phyloP scores from a whole-genome alignment of 2,797 vertebrate species.

The Sternarchorhynchus goeldii region DNA sequence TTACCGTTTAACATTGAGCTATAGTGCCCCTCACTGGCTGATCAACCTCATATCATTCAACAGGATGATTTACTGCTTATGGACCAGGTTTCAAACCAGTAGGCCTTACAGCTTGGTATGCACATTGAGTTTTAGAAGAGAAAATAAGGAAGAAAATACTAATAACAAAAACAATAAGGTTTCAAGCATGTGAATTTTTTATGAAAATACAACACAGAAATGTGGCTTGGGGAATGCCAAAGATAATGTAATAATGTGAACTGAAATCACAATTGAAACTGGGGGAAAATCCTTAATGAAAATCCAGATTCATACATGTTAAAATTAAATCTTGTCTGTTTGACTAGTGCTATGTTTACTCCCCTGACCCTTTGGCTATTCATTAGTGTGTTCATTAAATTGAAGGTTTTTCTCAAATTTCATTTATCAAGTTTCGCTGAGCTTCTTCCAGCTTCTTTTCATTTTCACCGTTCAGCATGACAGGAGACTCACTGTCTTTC shows the following conservation, averaged over 20 bases:
- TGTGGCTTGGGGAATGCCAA: constrained; percentile 23
- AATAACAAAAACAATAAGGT: no score
- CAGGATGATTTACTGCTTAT: no score
- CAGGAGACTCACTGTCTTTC: constrained; percentile 21
- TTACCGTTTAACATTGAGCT: no score
- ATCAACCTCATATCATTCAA: no score
- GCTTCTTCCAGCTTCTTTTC: constrained; percentile 52
- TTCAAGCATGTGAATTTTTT: constrained; percentile 38
- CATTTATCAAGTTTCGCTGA: constrained; percentile 57
- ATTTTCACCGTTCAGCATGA: constrained; percentile 43
- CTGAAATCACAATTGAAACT: constrained; percentile 30
- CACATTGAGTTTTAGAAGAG: no score
- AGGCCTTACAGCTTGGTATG: no score
- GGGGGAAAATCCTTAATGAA: constrained; percentile 27
- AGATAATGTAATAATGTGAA: constrained; percentile 33
- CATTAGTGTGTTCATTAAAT: constrained; percentile 55
- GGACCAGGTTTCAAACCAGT: no score
- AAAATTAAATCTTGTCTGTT: constrained; percentile 30
- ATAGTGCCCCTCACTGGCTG: no score
- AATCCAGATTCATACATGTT: constrained; percentile 27
- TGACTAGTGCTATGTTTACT: constrained; percentile 31
- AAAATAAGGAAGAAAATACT: no score
- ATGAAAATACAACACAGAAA: constrained; percentile 33
- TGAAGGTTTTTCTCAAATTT: constrained; percentile 53
- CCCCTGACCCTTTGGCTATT: constrained; percentile 41